Percentiles rank a stretch among this genome's conserved stretches.
phyloP scores from a whole-genome alignment of 1,140 invertebrate genomes.

The Caenorhabditis tropicalis region DNA sequence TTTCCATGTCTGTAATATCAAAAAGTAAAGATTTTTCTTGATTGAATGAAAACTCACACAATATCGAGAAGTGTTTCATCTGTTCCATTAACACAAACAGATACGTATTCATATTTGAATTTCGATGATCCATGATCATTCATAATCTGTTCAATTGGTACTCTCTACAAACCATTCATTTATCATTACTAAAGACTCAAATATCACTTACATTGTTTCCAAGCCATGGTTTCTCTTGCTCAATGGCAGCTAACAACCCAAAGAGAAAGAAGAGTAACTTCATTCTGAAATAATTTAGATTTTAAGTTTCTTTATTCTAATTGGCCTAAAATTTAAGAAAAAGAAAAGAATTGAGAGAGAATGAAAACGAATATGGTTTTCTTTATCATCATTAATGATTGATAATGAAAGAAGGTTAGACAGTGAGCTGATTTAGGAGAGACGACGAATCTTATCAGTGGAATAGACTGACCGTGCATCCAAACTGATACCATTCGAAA shows the following conservation, averaged over 20 bases:
- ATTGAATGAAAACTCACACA: conserved; percentile 35
- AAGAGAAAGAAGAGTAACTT: conserved; percentile 39
- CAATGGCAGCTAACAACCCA: conserved; percentile 12
- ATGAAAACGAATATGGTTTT: conserved; percentile 13
- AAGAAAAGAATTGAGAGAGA: background rate
- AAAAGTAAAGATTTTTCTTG: background rate
- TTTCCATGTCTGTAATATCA: conserved; percentile 19
- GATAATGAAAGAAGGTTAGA: conserved; percentile 1
- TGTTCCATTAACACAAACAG: conserved; percentile 56
- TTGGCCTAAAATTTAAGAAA: background rate
- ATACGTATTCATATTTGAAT: conserved; percentile 53
- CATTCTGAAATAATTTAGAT: background rate
- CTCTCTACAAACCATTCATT: background rate
- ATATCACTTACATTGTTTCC: background rate
- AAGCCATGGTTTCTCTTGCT: conserved; percentile 7
- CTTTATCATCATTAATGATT: conserved; percentile 25
- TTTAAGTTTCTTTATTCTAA: background rate
- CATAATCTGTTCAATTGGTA: conserved; percentile 3
- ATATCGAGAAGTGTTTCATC: conserved; percentile 40
- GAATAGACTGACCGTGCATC: background rate
- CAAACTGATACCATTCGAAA: background rate
- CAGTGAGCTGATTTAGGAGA: background rate
- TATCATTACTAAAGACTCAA: background rate
- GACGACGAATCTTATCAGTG: conserved; percentile 13
- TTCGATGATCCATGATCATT: background rate